Conservation (phyloP, 1,140 invertebrate genomes). For the Drosophila nikananu region DNA sequence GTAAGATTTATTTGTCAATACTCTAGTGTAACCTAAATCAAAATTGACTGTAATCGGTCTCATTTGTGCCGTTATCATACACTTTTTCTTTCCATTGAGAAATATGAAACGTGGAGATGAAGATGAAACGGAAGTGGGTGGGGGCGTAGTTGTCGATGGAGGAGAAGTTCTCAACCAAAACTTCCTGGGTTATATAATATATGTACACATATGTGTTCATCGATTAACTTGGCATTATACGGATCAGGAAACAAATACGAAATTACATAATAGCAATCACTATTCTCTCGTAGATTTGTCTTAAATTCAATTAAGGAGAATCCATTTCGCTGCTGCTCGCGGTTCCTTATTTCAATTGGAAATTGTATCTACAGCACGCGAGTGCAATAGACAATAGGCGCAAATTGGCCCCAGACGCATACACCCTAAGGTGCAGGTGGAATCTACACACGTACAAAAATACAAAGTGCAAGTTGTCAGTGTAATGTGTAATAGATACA, state of each 20-base stretch:
- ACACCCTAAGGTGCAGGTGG: constrained; percentile 6
- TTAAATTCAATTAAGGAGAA: constrained; percentile 52
- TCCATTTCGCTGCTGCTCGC: constrained; percentile 39
- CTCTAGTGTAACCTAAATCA: constrained; percentile 33
- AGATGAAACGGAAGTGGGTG: constrained; percentile 56
- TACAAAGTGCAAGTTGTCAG: constrained; percentile 56
- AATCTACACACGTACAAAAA: constrained; percentile 15
- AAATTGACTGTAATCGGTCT: constrained; percentile 32
- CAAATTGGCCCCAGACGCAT: constrained; percentile 41
- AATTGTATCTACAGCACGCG: constrained; percentile 59
- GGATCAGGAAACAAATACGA: constrained; percentile 20
- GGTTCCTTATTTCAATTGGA: constrained; percentile 65
- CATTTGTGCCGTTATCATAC: constrained; percentile 39
- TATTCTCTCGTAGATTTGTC: constrained; percentile 19
- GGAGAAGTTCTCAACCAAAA: not conserved
- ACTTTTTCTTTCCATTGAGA: constrained; percentile 20
- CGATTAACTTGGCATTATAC: constrained; percentile 10
- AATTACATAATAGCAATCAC: constrained; percentile 62
- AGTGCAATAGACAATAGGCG: constrained; percentile 51
- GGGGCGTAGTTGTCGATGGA: not conserved
- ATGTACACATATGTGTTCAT: not conserved
- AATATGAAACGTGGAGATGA: constrained; percentile 20
- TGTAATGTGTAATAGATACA: constrained; percentile 64
- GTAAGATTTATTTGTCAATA: constrained; percentile 31
- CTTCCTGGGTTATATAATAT: constrained; percentile 21